Evolutionary conservation across 2,797 vertebrate species (phyloP).

Genomic region (Poecilia wingei): DNA sequence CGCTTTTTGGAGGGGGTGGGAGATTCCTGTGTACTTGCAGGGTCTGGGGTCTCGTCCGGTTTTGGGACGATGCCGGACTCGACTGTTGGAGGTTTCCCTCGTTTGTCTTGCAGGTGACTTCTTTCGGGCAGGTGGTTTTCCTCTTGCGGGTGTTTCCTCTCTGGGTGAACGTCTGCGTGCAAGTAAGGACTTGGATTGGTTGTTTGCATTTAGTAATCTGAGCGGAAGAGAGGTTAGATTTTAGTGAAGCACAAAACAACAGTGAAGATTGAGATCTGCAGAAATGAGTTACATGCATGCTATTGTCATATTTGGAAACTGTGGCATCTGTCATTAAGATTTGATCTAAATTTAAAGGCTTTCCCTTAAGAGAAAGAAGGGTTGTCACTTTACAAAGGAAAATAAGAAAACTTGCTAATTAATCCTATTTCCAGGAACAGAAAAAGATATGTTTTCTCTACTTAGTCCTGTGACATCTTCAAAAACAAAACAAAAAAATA

Average conservation of each 20-base stretch:
- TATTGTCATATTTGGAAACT: too few relatives aligned
- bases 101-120: slow-evolving; percentile 23
- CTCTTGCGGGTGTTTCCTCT: slow-evolving; percentile 6
- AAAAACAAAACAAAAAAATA: neutral
- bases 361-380: neutral
- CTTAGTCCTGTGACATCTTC: neutral
- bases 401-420: neutral
- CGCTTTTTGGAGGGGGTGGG: slow-evolving; percentile 38
- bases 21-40: neutral
- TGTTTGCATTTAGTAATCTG: slow-evolving; percentile 78
- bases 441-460: neutral
- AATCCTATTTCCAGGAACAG: neutral
- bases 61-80: neutral
- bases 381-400: neutral
- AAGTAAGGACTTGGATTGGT: slow-evolving; percentile 73
- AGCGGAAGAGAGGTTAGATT: slow-evolving; percentile 72
- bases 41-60: neutral
- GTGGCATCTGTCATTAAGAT: too few relatives aligned
- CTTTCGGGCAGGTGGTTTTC: slow-evolving; percentile 5
- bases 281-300: neutral
- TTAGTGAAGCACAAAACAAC: slow-evolving; percentile 52
- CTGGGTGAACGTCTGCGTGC: slow-evolving; percentile 65
- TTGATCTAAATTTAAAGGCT: too few relatives aligned
- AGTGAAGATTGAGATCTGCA: slow-evolving; percentile 5
- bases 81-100: neutral